Evolutionary conservation across 2,797 vertebrate species (phyloP).

Genomic region (Coendou prehensilis): DNA sequence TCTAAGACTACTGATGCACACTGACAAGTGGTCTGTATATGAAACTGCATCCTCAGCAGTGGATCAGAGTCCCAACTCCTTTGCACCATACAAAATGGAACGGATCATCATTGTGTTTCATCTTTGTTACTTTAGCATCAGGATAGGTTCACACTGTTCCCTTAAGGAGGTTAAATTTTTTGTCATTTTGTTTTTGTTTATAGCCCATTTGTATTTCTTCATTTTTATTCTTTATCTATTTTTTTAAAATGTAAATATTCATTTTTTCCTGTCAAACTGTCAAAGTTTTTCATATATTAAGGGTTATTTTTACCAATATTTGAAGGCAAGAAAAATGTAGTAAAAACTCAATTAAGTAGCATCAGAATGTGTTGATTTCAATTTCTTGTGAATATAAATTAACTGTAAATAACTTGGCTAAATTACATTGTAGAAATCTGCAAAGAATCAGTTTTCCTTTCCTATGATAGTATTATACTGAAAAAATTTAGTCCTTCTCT

Average conservation of each 20-base stretch:
- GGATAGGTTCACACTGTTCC: too few species aligned
- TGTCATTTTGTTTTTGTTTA: too few species aligned
- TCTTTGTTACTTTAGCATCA: too few species aligned
- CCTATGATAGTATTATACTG: neutral
- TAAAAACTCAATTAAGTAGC: neutral
- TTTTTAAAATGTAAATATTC: neutral
- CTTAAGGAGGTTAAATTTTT: too few species aligned
- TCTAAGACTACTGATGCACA: too few species aligned
- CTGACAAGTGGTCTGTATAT: neutral
- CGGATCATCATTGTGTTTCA: neutral
- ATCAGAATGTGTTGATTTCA: neutral
- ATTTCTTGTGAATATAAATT: constrained; percentile 25
- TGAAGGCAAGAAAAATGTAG: neutral
- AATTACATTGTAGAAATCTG: neutral
- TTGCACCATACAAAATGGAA: neutral
- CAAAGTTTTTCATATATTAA: neutral
- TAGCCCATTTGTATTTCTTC: neutral
- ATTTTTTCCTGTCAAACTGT: neutral
- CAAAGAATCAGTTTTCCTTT: constrained; percentile 3
- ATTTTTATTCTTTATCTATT: neutral
- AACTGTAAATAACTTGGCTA: constrained; percentile 15
- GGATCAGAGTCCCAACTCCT: neutral
- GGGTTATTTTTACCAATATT: neutral
- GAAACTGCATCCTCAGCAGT: neutral
- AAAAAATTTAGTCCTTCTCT: neutral